Evolutionary conservation across 2,888 invertebrate genomes (phyloP).

Genomic region (Lasioglossum zephyrum): DNA sequence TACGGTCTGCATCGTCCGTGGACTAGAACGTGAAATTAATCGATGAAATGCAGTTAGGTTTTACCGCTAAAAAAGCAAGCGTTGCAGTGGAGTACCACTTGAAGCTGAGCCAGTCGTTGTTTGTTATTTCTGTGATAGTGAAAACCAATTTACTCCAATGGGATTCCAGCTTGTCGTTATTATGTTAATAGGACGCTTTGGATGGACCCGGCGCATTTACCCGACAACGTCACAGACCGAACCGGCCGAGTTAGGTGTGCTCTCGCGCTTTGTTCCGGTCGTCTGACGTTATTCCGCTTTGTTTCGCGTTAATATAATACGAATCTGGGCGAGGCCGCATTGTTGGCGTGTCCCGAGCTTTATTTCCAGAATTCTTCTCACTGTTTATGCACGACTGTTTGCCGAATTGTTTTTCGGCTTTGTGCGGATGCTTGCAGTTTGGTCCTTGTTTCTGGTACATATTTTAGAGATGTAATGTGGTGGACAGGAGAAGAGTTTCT

Average conservation of each 20-base stretch:
- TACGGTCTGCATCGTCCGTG: background rate
- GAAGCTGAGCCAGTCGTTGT: background rate
- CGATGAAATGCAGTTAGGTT: background rate
- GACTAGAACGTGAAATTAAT: background rate
- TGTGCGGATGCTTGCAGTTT: background rate
- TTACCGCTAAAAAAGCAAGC: background rate
- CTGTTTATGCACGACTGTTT: background rate
- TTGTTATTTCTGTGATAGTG: background rate
- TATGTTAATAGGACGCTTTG: background rate
- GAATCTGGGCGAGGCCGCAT: background rate
- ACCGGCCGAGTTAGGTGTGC: slow-evolving; percentile 5
- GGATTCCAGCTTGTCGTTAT: background rate
- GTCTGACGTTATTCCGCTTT: background rate
- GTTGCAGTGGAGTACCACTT: background rate
- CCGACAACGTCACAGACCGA: background rate
- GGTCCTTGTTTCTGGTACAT: no score
- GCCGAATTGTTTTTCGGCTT: background rate
- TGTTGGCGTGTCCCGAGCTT: background rate
- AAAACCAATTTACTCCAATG: background rate
- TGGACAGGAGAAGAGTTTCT: no score
- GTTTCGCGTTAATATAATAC: background rate
- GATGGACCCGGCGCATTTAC: background rate
- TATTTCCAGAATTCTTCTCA: background rate
- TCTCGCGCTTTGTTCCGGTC: background rate
- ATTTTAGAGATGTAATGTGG: no score